Evolutionary conservation across 2,888 invertebrate genomes (phyloP).

Genomic region (Leucoma salicis): DNA sequence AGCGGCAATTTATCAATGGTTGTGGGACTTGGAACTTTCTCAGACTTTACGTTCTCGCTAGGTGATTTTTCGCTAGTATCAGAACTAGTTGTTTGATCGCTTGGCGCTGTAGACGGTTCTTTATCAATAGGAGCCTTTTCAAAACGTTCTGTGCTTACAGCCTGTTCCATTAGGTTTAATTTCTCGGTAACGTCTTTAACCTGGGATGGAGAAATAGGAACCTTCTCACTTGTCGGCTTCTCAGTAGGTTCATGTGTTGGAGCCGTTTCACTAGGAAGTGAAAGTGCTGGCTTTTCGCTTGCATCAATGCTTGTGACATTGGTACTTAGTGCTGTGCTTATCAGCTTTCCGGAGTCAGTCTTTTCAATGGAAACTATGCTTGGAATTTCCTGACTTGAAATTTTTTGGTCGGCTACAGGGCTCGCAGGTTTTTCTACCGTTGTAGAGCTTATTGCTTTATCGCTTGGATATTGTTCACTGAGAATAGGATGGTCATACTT

Average conservation of each 20-base stretch:
- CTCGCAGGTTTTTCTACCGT: constrained; percentile 3
- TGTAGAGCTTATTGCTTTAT: constrained; percentile 2
- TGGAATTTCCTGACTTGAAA: constrained; percentile 13
- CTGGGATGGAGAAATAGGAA: constrained; percentile 8
- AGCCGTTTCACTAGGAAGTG: constrained; percentile 5
- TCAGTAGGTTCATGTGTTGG: neutral
- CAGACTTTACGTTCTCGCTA: too few species aligned
- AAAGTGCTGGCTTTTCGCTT: too few species aligned
- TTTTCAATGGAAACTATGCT: constrained; percentile 24
- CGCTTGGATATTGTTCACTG: neutral
- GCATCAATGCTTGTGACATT: too few species aligned
- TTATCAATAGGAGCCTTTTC: constrained; percentile 9
- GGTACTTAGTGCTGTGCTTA: too few species aligned
- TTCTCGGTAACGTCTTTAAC: too few species aligned
- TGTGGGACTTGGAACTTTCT: neutral
- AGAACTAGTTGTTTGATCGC: too few species aligned
- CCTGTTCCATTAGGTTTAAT: too few species aligned
- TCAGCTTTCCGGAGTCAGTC: neutral
- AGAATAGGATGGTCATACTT: neutral
- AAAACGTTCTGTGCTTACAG: too few species aligned
- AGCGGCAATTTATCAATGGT: constrained; percentile 7
- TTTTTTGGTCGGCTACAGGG: constrained; percentile 31
- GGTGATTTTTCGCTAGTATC: too few species aligned
- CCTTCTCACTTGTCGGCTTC: neutral
- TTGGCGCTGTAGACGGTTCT: neutral